A percentile compares a stretch with the other conserved stretches of the same genome.
Evolutionary conservation across 2,888 invertebrate species (phyloP).

Genomic region (Ditylenchus weischeri): DNA sequence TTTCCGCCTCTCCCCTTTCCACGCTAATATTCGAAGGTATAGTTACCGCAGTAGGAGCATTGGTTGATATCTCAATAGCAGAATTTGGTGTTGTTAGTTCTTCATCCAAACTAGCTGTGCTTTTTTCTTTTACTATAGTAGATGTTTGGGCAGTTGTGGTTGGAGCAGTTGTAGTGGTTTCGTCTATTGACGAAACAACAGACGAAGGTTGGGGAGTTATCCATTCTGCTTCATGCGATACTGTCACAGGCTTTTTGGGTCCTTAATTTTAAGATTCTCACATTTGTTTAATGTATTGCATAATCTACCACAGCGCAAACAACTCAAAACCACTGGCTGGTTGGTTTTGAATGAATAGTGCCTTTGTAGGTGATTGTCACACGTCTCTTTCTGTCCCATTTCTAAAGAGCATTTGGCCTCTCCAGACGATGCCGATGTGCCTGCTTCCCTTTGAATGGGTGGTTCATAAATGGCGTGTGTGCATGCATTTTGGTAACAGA

Average conservation of each 20-base stretch:
- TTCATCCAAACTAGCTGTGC: too few species aligned
- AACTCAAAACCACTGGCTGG: conserved; percentile 44
- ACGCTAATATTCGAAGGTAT: too few species aligned
- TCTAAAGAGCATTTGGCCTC: conserved; percentile 22
- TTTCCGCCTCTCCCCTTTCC: too few species aligned
- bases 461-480: conserved; percentile 49
- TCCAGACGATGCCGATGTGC: conserved; percentile 4
- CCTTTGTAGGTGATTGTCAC: conserved; percentile 27
- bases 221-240: conserved; percentile 6
- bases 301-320: conserved; percentile 52
- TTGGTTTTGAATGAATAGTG: conserved; percentile 32
- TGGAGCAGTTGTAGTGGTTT: not conserved
- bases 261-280: not conserved
- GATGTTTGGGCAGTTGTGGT: not conserved
- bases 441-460: conserved; percentile 12
- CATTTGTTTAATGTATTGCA: not conserved
- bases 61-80: too few species aligned
- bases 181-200: not conserved
- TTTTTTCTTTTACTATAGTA: not conserved
- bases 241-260: conserved; percentile 14
- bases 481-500: conserved; percentile 53
- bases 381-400: conserved; percentile 26
- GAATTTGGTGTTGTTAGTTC: too few species aligned
- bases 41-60: too few species aligned
- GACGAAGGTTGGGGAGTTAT: not conserved